phyloP scores from a whole-genome alignment of 2,797 vertebrate species.

The Parauchenoglanis punctatus region DNA sequence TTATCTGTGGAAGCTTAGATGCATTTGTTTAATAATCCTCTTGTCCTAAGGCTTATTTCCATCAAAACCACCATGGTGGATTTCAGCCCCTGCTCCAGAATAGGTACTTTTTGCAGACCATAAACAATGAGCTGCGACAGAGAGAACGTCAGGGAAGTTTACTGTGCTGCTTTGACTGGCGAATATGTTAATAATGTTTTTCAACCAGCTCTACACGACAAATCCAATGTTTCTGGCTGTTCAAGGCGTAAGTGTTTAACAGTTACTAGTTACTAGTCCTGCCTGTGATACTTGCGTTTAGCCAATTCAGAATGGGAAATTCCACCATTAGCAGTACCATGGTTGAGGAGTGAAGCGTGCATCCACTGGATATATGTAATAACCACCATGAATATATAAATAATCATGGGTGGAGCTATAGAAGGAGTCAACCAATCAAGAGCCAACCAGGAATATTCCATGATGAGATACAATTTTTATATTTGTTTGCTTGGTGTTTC shows the following conservation, averaged over 20 bases:
- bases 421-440: background rate
- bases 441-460: background rate
- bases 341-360: background rate
- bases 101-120: background rate
- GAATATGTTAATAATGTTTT: background rate
- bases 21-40: background rate
- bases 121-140: background rate
- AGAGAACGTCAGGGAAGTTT: background rate
- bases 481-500: background rate
- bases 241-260: background rate
- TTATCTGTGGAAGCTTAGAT: background rate
- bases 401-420: background rate
- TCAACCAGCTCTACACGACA: background rate
- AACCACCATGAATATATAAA: background rate
- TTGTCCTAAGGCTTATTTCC: background rate
- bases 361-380: background rate
- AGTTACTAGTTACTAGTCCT: background rate
- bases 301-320: background rate
- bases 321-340: background rate
- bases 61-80: background rate
- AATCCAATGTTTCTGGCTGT: background rate
- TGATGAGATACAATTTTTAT: no score
- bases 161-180: background rate
- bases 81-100: background rate
- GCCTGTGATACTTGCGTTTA: background rate